Base-by-base conservation (phyloP, 2,888 invertebrate species). In the Trissolcus japonicus region DNA sequence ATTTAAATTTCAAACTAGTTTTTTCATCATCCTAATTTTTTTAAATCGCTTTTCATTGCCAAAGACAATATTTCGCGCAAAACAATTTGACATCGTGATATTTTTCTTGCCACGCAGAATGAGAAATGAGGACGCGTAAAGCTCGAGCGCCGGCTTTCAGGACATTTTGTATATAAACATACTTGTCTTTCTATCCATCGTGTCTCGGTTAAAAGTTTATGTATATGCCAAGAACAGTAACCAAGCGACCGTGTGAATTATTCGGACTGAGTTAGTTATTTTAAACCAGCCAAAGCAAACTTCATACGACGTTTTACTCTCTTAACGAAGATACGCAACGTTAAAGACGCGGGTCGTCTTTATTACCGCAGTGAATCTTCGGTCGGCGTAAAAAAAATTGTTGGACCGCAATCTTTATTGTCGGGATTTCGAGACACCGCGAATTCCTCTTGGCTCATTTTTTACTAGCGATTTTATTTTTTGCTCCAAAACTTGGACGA, bases 271-370 rank as follows among this genome's bases (percentile, higher is more conserved):
- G 83, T 82, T 83, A 82, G 85, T 86, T 87, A 86, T 87, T 87
- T 87, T 86, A 86, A 84, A 84, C 84, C 83, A 83, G 81, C 82
- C 82, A 86, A 86, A 86, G 86, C 85, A 85, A 87, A 87, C 85
- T 84, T 82, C 82, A 72, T 75, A 80, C 78, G 61, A 77, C 79
- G 82, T 84, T 85, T 84, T 77, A 81, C 81, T 82, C 82, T 83
- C 82, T 83, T 84, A 86, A 85, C 85, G 84, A 84, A 86, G 85
- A 84, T 81, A 80, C 83, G 83, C 81, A 69, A 73, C 83, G 82
- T 85, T 84, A 82, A 84, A 83, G 78, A 76, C 81, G 80, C 81
- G 81, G 80, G 79, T 80, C 81, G 78, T 80, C 83, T 84, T 83
- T 86, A 86, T 86, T 84, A 80, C 84, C 55, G 82, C 81, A 78